Conservation (phyloP, 2,888 invertebrate genomes). For the Blomia tropicalis region DNA sequence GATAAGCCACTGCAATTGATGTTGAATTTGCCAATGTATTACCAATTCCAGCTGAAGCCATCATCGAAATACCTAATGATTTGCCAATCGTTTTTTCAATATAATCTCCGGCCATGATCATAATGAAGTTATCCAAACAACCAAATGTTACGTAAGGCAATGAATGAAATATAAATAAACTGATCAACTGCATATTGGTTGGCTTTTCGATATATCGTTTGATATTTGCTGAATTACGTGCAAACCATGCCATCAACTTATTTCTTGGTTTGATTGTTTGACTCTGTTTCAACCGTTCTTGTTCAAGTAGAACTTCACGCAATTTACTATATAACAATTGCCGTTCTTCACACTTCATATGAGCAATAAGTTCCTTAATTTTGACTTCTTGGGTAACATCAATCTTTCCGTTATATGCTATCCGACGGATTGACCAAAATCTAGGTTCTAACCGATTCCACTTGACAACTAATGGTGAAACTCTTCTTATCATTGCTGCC, state of each 20-base stretch:
- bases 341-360: not conserved
- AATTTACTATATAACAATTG: not conserved
- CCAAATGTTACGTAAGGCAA: constrained; percentile 8
- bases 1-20: constrained; percentile 2
- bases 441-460: no score
- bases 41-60: not conserved
- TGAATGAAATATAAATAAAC: constrained; percentile 4
- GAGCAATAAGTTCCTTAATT: not conserved
- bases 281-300: not conserved
- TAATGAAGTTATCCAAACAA: constrained; percentile 6
- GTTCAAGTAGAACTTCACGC: not conserved
- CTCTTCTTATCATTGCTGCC: no score
- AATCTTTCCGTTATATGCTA: no score
- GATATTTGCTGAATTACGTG: not conserved
- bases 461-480: no score
- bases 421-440: no score
- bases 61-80: not conserved
- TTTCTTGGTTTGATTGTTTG: not conserved
- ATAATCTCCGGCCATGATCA: not conserved
- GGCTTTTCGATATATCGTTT: not conserved
- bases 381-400: not conserved
- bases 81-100: not conserved
- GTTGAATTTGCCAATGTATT: constrained; percentile 2
- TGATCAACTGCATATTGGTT: not conserved
- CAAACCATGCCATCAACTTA: not conserved